Percentiles rank a stretch among this genome's conserved stretches.
Evolutionary conservation across 1,140 invertebrate genomes (phyloP).

Genomic region (Sminthurinus signatus): DNA sequence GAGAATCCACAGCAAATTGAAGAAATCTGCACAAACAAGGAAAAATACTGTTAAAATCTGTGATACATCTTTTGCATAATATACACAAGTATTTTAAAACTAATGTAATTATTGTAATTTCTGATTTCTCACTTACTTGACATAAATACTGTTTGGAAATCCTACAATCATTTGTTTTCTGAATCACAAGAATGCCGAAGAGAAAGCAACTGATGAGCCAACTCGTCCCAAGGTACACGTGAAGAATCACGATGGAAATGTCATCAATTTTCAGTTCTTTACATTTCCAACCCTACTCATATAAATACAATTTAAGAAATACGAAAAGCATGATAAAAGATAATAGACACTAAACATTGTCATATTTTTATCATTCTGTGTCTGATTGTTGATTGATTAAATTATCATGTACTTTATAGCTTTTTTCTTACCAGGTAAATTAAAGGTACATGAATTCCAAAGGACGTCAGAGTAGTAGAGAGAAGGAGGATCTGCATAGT

Average conservation of each 20-base stretch:
- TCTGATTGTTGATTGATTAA: not conserved
- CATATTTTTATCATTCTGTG: not conserved
- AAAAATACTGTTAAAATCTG: too few relatives aligned
- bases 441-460: constrained; percentile 79
- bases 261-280: constrained; percentile 61
- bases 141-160: constrained; percentile 79
- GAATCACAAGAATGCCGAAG: constrained; percentile 72
- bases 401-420: not conserved
- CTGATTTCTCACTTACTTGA: constrained; percentile 40
- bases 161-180: constrained; percentile 72
- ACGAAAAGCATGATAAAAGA: too few relatives aligned
- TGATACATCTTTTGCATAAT: too few relatives aligned
- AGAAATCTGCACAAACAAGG: too few relatives aligned
- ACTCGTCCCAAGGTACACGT: constrained; percentile 70
- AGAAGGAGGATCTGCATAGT: constrained; percentile 73
- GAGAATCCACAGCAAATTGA: constrained; percentile 73
- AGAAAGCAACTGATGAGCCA: constrained; percentile 73
- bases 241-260: constrained; percentile 59
- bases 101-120: not conserved
- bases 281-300: constrained; percentile 31
- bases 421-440: constrained; percentile 60
- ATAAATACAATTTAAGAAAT: constrained; percentile 10
- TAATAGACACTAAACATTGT: too few relatives aligned
- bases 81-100: not conserved
- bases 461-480: constrained; percentile 66